These are phyloP conservation scores for Neogale vison DNA, from an alignment of 2,113 vertebrate species.

Conservation along the genomic window DNA sequence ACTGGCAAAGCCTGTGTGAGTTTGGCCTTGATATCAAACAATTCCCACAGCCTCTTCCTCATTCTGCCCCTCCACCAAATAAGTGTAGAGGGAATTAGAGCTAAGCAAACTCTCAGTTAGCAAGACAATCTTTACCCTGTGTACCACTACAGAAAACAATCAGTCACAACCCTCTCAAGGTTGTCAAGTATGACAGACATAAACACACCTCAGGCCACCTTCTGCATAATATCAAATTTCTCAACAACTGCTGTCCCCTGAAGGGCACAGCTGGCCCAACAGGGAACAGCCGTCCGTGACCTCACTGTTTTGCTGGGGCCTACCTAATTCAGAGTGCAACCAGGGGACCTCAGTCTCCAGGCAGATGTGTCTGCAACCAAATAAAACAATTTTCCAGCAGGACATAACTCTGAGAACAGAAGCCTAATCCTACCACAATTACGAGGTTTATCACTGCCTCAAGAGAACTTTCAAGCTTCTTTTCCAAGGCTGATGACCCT, in stretches of 20 bases:
- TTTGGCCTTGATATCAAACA: neutral
- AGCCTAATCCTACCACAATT: neutral
- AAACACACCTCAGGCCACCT: neutral
- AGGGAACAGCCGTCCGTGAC: neutral
- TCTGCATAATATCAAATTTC: neutral
- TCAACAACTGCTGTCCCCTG: neutral
- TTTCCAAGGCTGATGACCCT: neutral
- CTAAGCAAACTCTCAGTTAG: neutral
- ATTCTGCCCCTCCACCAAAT: neutral
- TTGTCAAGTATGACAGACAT: neutral
- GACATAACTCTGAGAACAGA: neutral
- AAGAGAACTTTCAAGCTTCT: neutral
- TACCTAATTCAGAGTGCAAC: neutral
- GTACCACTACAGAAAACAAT: conserved; percentile 10
- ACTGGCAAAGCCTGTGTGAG: neutral
- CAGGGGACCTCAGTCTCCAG: neutral
- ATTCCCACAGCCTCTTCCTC: neutral
- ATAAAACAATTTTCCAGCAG: neutral
- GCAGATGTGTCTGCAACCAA: neutral
- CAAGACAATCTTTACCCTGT: neutral
- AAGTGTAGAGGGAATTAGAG: neutral
- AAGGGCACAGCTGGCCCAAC: neutral
- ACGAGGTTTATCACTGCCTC: neutral
- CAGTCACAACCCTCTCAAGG: neutral
- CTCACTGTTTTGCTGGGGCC: neutral